Evolutionary conservation across 1,140 invertebrate genomes (phyloP), one percentile per base, ranked within the genome.

Genomic region (Drosophila sp.): DNA sequence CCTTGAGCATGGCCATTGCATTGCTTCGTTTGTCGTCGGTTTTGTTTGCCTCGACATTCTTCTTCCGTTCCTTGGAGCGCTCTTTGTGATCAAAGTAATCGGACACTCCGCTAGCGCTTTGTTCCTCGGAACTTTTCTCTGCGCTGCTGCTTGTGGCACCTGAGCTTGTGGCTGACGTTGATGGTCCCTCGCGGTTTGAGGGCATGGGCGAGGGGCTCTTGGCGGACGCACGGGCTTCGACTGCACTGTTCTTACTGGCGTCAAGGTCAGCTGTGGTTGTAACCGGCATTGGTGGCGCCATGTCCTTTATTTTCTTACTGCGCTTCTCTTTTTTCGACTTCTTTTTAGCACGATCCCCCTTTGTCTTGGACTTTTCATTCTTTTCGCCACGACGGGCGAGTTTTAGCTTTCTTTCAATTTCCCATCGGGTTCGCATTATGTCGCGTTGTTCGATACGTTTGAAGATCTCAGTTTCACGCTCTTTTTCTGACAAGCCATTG

Each of bases 391-490:
- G 97, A 58, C 96, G 96, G 0, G 96, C 97, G 77, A 97, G 93
- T 48, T 97, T 94, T 6, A 99, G 92, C 91, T 99, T 99, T 67
- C 98, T 96, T 86, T 99, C 97, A 61, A 99, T 99, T 92, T 99
- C 98, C 95, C 98, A 99, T 89, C 98, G 61, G 4, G 97, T 98
- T 91, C 97, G 97, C 94, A 99, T 95, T 0, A 97, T 94, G 93
- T 99, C 97, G 83, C 98, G 93, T 89, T 97, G 95, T 92, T 99
- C 98, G 51, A 98, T 97, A 57, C 98, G 94, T 91, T 99, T 98
- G 91, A 97, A 99, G 80, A 99, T 96, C 93, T 99, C 98, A 76
- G 98, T 97, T 92, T 99, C 98, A 65, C 98, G 93, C 92, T 99
- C 98, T 89, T 98, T 99, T 90, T 99, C 98, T 0, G 98, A 99